Conservation (phyloP, 2,113 vertebrate species). For the Peromyscus leucopus region DNA sequence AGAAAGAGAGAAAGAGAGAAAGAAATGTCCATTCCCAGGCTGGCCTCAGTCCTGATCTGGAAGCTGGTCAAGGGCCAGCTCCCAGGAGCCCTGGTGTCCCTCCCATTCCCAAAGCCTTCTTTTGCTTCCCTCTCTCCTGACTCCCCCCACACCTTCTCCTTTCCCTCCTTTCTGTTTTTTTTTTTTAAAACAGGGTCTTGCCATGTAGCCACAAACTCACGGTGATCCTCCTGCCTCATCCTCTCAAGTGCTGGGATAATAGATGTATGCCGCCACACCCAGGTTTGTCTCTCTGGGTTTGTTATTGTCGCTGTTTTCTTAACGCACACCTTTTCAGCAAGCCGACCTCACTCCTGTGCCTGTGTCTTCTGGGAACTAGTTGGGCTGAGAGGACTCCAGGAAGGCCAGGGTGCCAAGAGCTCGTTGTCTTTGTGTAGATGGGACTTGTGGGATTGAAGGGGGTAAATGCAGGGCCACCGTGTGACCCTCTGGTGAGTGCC, state of each 20-base stretch:
- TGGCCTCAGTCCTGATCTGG: background rate
- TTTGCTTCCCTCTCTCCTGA: background rate
- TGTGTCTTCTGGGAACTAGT: background rate
- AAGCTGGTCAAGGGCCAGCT: background rate
- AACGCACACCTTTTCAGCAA: background rate
- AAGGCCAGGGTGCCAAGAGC: rapidly evolving
- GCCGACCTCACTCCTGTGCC: background rate
- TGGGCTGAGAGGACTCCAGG: background rate
- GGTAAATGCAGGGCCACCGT: background rate
- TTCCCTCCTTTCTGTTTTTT: background rate
- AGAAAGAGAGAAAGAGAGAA: background rate
- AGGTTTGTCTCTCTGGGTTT: too few relatives aligned
- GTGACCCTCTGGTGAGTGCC: background rate
- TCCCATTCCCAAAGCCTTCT: background rate
- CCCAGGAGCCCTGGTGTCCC: background rate
- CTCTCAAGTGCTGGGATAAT: background rate
- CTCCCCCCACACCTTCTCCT: background rate
- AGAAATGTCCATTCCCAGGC: background rate
- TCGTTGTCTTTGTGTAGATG: background rate
- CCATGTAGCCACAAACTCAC: background rate
- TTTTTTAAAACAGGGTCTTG: background rate
- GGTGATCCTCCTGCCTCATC: background rate
- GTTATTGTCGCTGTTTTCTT: background rate
- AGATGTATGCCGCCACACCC: background rate
- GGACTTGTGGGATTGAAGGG: background rate